Evolutionary conservation across 2,888 invertebrate species (phyloP).

Genomic region (Ennomos quercinarius): DNA sequence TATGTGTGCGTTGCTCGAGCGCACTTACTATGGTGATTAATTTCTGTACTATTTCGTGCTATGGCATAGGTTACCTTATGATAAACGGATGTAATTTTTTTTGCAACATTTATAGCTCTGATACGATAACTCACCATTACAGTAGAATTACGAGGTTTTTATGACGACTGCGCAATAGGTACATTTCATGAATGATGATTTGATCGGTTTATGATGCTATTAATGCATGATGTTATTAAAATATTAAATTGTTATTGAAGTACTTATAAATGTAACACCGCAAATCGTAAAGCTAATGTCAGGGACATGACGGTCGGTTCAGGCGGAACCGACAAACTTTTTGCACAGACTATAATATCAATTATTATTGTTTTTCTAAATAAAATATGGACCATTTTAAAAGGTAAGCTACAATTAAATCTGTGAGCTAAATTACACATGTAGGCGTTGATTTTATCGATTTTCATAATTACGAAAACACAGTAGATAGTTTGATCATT

Average conservation of each 20-base stretch:
- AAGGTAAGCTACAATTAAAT: slow-evolving; percentile 3
- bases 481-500: no score
- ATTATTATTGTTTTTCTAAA: slow-evolving; percentile 18
- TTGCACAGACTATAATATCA: background rate
- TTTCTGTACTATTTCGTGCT: no score
- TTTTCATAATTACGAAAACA: slow-evolving; percentile 12
- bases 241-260: slow-evolving; percentile 5
- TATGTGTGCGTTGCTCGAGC: no score
- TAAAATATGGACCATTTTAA: slow-evolving; percentile 9
- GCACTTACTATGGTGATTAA: no score
- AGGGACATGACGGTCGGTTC: slow-evolving; percentile 33
- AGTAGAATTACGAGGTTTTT: background rate
- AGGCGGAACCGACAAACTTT: slow-evolving; percentile 32
- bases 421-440: slow-evolving; percentile 7
- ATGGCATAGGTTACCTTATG: no score
- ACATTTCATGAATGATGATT: slow-evolving; percentile 7
- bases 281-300: slow-evolving; percentile 34
- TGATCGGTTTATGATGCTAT: slow-evolving; percentile 17
- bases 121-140: no score
- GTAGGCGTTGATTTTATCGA: slow-evolving; percentile 11
- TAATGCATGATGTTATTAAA: slow-evolving; percentile 7
- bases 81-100: no score
- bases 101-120: no score
- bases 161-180: background rate
- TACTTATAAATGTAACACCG: slow-evolving; percentile 22